These are phyloP conservation scores for Rhizoglyphus robini DNA, from an alignment of 1,140 invertebrate genomes.

Conservation along the genomic window DNA sequence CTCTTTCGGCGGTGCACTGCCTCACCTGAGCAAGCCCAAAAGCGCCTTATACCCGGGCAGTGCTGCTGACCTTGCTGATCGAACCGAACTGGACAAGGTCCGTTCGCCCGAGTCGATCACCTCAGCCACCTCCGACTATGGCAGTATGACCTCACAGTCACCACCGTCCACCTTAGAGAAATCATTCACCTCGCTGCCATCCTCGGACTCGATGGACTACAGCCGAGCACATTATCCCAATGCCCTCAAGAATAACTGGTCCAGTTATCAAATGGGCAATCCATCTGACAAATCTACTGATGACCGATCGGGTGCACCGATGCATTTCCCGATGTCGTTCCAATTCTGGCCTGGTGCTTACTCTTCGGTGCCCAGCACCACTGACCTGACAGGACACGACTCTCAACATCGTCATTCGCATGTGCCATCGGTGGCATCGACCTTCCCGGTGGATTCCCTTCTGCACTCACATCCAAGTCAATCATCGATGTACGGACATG, in stretches of 20 bases:
- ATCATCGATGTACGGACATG: neutral
- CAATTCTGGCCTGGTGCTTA: conserved; percentile 16
- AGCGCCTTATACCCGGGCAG: neutral
- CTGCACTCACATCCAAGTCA: neutral
- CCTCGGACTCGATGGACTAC: neutral
- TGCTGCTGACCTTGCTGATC: neutral
- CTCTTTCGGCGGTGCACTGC: neutral
- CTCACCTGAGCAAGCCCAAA: neutral
- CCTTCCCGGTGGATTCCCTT: conserved; percentile 7
- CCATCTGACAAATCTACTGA: neutral
- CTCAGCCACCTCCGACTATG: conserved; percentile 22
- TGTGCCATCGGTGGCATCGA: neutral
- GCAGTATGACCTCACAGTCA: conserved; percentile 20
- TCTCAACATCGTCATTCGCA: neutral
- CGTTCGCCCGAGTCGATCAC: conserved; percentile 20
- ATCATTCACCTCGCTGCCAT: neutral
- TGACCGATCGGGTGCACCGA: neutral
- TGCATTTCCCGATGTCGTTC: conserved; percentile 1
- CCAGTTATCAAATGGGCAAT: neutral
- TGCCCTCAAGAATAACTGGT: neutral
- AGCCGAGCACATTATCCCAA: neutral
- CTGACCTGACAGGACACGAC: neutral
- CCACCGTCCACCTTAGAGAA: conserved; percentile 3
- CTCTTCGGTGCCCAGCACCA: neutral
- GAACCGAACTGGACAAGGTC: conserved; percentile 16